These are phyloP conservation scores for Boleophthalmus pectinirostris DNA, from an alignment of 2,113 vertebrate species.

Conservation along the genomic window DNA sequence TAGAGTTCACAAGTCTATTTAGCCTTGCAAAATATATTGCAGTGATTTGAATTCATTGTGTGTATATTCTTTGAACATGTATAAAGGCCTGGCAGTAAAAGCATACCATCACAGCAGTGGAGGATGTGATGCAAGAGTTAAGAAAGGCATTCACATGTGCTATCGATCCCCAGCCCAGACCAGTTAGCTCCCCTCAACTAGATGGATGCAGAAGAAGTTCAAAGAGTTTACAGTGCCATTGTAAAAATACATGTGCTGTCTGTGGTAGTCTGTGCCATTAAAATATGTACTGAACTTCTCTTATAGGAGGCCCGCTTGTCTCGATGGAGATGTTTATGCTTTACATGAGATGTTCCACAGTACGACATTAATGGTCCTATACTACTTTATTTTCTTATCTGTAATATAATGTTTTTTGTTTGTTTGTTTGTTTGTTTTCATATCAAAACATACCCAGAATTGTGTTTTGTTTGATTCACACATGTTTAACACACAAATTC, in stretches of 20 bases:
- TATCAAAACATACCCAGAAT: too few species aligned
- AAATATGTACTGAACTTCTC: not conserved
- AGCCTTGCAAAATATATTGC: not conserved
- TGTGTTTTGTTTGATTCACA: too few species aligned
- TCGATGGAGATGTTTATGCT: too few species aligned
- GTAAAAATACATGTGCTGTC: not conserved
- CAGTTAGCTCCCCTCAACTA: conserved; percentile 52
- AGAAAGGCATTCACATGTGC: conserved; percentile 58
- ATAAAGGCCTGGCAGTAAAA: conserved; percentile 22
- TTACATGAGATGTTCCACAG: too few species aligned
- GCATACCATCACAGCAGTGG: conserved; percentile 22
- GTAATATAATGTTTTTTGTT: too few species aligned
- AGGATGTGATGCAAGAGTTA: conserved; percentile 69
- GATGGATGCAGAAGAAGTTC: conserved; percentile 44
- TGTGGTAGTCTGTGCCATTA: not conserved
- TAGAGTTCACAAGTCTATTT: not conserved
- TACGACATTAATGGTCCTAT: too few species aligned
- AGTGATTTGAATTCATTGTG: not conserved
- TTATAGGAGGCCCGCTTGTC: too few species aligned
- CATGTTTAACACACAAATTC: too few species aligned
- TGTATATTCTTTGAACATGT: conserved; percentile 13
- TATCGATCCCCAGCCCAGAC: conserved; percentile 58
- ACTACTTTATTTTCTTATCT: too few species aligned
- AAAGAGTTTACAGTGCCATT: conserved; percentile 39
- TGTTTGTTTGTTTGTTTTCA: too few species aligned